Base-by-base conservation (phyloP, 2,888 invertebrate species). In the Caenorhabditis imperialis region DNA sequence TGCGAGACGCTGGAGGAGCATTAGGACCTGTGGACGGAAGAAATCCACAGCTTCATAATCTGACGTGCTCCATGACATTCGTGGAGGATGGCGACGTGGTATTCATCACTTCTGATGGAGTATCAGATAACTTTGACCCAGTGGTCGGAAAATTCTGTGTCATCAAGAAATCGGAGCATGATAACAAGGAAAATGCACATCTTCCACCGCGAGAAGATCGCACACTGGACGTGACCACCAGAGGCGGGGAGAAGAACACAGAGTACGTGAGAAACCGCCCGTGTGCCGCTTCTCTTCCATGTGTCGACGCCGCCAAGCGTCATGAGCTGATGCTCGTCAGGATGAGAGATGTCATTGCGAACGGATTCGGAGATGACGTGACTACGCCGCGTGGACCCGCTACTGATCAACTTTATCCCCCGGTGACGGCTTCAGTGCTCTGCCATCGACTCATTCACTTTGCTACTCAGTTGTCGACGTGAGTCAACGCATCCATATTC, bases 121-220 rank as follows among this genome's bases (percentile, higher is more conserved):
- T 95, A 33, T 93, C 94, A 6, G 94, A 95, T 88, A 95, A 95
- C 89, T 94, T 94, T 85, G 94, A 95, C 89, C 94, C 94, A 0
- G 94, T 94, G 30, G 94, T 95, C 63, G 94, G 94, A 27, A 93
- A 93, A 89, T 93, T 94, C 86, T 93, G 94, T 5, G 86, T 90
- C 10, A 87, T 86, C 20, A 85, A 82, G 58, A 83, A 79, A 37
- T 71, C 63, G 6, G 83, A 81, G 10, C 65, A 45, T 2, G 78
- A 81, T 40, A 77, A 81, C 45, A 79, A 80, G 38, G 81, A 80
- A 47, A 81, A 81, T 55, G 61, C 35, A 8, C 65, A 71, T n/a
- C 54, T 79, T 16, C 77, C 78, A 3, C 79, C 71, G 18, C 47
- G 78, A 30, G 74, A 73, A 44, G 70, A 75, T 33, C 58, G 81